phyloP scores from a whole-genome alignment of 2,888 invertebrate genomes.

The Lepas anatifera region DNA sequence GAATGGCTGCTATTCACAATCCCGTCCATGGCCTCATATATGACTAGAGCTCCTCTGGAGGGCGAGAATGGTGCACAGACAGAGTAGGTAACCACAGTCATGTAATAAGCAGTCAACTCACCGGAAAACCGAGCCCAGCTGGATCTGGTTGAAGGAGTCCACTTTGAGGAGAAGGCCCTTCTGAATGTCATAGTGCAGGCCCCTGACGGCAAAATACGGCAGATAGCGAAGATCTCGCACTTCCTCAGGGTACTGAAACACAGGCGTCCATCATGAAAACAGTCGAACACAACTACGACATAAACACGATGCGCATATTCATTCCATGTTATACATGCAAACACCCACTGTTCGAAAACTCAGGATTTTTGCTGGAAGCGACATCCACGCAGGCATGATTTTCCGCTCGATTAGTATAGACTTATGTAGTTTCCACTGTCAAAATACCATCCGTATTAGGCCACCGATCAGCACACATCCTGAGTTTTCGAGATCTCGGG shows the following conservation, averaged over 20 bases:
- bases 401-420: no score
- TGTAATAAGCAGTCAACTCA: no score
- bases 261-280: slow-evolving; percentile 7
- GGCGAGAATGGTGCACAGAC: no score
- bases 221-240: slow-evolving; percentile 67
- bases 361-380: background rate
- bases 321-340: no score
- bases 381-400: background rate
- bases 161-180: slow-evolving; percentile 86
- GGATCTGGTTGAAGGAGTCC: slow-evolving; percentile 93
- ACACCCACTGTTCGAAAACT: background rate
- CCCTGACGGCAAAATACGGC: slow-evolving; percentile 88
- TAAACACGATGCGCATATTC: no score
- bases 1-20: no score
- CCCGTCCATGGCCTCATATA: no score
- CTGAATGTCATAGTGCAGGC: slow-evolving; percentile 95
- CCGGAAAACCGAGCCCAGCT: slow-evolving; percentile 82
- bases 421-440: background rate
- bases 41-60: no score
- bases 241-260: slow-evolving; percentile 71
- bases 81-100: no score
- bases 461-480: background rate
- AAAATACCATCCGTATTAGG: background rate
- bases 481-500: no score
- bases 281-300: no score